Evolutionary conservation across 1,140 invertebrate species (phyloP).

Genomic region (Eubasilissa regina): DNA sequence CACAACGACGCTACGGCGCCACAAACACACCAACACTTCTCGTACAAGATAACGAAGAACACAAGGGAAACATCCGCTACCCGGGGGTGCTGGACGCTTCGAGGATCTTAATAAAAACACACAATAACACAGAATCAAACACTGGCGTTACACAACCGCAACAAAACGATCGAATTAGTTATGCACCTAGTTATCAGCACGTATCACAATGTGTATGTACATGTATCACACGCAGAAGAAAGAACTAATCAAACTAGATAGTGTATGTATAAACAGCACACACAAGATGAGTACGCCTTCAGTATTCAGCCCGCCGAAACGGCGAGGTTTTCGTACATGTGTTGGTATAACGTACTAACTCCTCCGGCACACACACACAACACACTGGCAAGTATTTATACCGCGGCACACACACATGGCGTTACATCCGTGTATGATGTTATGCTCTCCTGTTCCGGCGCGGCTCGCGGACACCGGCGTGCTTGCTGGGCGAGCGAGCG

Average conservation of each 20-base stretch:
- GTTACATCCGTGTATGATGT: slow-evolving; percentile 44
- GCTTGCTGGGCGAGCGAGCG: slow-evolving; percentile 46
- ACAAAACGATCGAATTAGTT: slow-evolving; percentile 44
- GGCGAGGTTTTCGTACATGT: slow-evolving; percentile 14
- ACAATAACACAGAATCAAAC: slow-evolving; percentile 44
- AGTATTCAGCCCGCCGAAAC: slow-evolving; percentile 28
- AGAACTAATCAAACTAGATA: slow-evolving; percentile 32
- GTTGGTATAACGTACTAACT: slow-evolving; percentile 30
- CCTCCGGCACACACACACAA: slow-evolving; percentile 34
- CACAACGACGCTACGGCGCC: slow-evolving; percentile 46
- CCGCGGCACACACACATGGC: slow-evolving; percentile 37
- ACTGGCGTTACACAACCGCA: neutral
- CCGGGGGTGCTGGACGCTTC: slow-evolving; percentile 13
- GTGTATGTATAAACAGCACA: slow-evolving; percentile 34
- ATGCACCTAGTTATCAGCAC: slow-evolving; percentile 35
- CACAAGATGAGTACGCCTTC: slow-evolving; percentile 41
- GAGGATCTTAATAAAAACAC: slow-evolving; percentile 31
- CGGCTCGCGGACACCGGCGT: slow-evolving; percentile 41
- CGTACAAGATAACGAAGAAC: slow-evolving; percentile 37
- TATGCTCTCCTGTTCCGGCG: slow-evolving; percentile 39
- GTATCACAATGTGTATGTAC: slow-evolving; percentile 19
- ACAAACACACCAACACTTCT: slow-evolving; percentile 37
- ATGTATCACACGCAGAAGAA: slow-evolving; percentile 3
- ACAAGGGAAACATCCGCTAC: slow-evolving; percentile 40
- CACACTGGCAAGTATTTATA: slow-evolving; percentile 30